Base-by-base conservation (phyloP, 2,888 invertebrate genomes). In the Morinoia aosen region DNA sequence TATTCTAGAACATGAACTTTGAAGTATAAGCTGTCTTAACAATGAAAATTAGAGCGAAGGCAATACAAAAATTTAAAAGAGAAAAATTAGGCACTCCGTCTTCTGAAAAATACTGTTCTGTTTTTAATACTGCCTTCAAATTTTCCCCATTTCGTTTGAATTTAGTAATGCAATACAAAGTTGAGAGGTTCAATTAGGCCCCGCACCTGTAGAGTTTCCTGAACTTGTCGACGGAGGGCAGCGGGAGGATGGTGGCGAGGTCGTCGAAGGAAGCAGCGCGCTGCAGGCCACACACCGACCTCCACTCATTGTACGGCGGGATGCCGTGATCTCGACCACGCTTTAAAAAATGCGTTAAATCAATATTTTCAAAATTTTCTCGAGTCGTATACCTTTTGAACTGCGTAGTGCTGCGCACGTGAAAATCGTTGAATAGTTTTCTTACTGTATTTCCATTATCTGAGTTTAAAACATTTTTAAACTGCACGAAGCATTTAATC, bases 251-350 rank as follows among this genome's bases (percentile, higher is more conserved):
- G 12, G 76, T 48, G n/a, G 95, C 94, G 94, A 96, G 94, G 58
- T 90, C 94, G 3, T 11, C 4, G 95, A 96, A 96, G 61, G 90
- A 76, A 56, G 95, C 58, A 39, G 94, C 58, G 0, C 58, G 40
- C 8, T 88, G n/a, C 33, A 96, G 96, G 7, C 94, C 95, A 39
- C 96, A 96, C 25, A 96, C 96, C 57, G 56, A 39, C 56, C 99
- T 98, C 97, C 99, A 99, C 97, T 98, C 98, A 97, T 99, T 99
- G 97, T 99, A 99, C 0, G 98, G 98, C 0, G 98, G 98, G 76
- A 99, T 97, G 0, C 99, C 99, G 97, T 99, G 99, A 97, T 99
- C 99, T 97, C 99, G 98, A 0, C 97, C 97, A 39, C 97, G 91
- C 96, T 97, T 97, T 16, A 76, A 33, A 33, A 76, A 76, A 76